phyloP scores from a whole-genome alignment of 2,797 vertebrate genomes.

The Crotalus adamanteus region DNA sequence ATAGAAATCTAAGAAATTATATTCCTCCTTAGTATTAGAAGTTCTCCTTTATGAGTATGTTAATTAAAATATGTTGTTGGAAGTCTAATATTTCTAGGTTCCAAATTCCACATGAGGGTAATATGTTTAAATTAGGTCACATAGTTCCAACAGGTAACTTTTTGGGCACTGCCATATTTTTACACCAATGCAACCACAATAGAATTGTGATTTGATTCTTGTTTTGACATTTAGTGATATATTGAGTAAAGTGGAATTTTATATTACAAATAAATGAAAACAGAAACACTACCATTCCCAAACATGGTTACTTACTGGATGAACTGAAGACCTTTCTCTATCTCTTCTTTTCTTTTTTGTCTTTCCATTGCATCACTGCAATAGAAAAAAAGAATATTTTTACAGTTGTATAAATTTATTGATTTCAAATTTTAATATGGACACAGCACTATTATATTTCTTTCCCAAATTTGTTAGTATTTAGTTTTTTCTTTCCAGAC shows the following conservation, averaged over 20 bases:
- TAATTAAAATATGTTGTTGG: slow-evolving; percentile 26
- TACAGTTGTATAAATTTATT: background rate
- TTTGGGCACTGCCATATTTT: background rate
- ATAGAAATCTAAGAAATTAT: background rate
- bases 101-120: background rate
- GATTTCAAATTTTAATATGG: background rate
- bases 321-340: slow-evolving; percentile 95
- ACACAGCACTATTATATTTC: background rate
- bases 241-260: background rate
- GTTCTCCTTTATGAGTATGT: slow-evolving; percentile 10
- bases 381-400: slow-evolving; percentile 14
- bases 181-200: background rate
- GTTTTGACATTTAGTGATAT: background rate
- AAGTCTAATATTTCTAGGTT: background rate
- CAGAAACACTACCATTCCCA: background rate
- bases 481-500: background rate
- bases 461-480: background rate
- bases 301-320: slow-evolving; percentile 87
- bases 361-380: slow-evolving; percentile 83
- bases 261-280: slow-evolving; percentile 11
- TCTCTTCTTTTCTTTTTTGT: slow-evolving; percentile 93
- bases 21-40: background rate
- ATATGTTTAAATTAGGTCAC: background rate
- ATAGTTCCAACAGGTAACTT: background rate
- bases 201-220: background rate